Percentiles rank a stretch among this genome's conserved stretches.
These are phyloP conservation scores for Phyllotreta striolata DNA, from an alignment of 2,888 invertebrate genomes.

Conservation along the genomic window DNA sequence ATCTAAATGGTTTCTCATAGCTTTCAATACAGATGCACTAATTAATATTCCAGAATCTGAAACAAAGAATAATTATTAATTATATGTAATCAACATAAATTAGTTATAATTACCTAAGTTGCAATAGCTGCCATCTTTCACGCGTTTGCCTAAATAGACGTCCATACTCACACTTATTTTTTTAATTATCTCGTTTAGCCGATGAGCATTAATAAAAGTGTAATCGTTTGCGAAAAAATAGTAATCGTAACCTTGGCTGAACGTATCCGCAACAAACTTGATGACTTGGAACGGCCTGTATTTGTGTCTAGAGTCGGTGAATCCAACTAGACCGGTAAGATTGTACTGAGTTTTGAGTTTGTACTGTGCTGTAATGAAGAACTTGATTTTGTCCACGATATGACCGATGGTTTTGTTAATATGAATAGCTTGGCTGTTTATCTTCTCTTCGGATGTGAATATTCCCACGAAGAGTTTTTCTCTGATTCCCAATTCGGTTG, in stretches of 20 bases:
- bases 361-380: constrained; percentile 61
- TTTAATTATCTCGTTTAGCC: constrained; percentile 74
- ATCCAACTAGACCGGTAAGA: constrained; percentile 74
- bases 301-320: constrained; percentile 80
- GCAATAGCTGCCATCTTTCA: constrained; percentile 71
- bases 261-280: constrained; percentile 90
- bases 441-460: constrained; percentile 77
- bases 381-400: constrained; percentile 80
- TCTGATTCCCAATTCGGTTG: constrained; percentile 92
- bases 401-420: constrained; percentile 90
- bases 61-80: constrained; percentile 33
- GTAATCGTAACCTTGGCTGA: constrained; percentile 89
- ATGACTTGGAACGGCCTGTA: constrained; percentile 86
- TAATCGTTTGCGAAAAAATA: constrained; percentile 88
- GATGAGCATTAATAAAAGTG: constrained; percentile 83
- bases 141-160: constrained; percentile 80
- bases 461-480: constrained; percentile 89
- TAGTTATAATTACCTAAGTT: constrained; percentile 66
- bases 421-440: constrained; percentile 77
- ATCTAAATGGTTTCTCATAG: constrained; percentile 80
- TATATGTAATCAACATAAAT: constrained; percentile 24
- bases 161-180: constrained; percentile 85
- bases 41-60: constrained; percentile 84
- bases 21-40: constrained; percentile 85
- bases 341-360: constrained; percentile 57